phyloP scores from a whole-genome alignment of 2,888 invertebrate species.

The Apamea monoglypha region DNA sequence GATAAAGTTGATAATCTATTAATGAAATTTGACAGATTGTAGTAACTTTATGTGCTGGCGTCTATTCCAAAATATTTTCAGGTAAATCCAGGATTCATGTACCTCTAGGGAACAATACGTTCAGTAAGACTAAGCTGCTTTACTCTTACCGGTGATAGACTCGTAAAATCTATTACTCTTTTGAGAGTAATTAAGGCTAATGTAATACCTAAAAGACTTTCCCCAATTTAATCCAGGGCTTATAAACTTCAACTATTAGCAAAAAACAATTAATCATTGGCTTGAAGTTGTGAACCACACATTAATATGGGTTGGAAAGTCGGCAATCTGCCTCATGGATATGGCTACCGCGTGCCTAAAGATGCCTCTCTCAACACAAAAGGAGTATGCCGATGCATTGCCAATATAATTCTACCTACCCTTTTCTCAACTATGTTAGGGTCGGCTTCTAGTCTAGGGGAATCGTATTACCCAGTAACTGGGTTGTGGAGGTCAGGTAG shows the following conservation, averaged over 20 bases:
- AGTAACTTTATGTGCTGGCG: too few species aligned
- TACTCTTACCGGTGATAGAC: neutral
- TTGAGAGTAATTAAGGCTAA: conserved; percentile 24
- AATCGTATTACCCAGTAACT: too few species aligned
- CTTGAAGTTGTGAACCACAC: neutral
- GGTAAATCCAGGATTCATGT: conserved; percentile 3
- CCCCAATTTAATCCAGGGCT: neutral
- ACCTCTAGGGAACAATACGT: conserved; percentile 22
- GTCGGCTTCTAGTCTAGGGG: too few species aligned
- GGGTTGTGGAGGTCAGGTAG: too few species aligned
- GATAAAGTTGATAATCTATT: too few species aligned
- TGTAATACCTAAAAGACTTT: neutral
- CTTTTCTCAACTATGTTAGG: too few species aligned
- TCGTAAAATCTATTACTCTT: conserved; percentile 17
- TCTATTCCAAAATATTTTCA: neutral
- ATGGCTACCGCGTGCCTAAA: neutral
- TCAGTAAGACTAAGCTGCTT: neutral
- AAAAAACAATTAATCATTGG: too few species aligned
- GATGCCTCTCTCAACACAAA: neutral
- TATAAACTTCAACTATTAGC: neutral
- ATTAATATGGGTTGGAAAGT: neutral
- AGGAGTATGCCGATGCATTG: too few species aligned
- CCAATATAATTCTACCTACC: too few species aligned
- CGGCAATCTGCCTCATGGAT: neutral
- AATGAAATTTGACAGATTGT: too few species aligned